phyloP scores from a whole-genome alignment of 2,888 invertebrate species.

The Stenurella melanura region DNA sequence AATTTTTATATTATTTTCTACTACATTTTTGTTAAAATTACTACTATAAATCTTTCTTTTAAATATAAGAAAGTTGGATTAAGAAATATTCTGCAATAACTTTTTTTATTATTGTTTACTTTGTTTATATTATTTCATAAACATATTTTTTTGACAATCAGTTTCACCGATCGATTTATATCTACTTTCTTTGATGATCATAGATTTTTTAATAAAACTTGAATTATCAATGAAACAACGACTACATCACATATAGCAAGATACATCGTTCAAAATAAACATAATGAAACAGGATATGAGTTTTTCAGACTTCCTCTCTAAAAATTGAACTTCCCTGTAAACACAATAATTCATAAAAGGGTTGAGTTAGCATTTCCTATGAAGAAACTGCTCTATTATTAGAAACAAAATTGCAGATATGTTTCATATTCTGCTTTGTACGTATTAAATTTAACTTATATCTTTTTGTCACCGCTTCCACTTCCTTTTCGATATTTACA shows the following conservation, averaged over 20 bases:
- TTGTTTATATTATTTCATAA: too few species aligned
- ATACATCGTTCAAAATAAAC: background rate
- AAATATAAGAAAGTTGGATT: too few species aligned
- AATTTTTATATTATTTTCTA: too few species aligned
- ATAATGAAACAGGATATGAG: background rate
- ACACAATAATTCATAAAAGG: slow-evolving; percentile 3
- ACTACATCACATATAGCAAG: background rate
- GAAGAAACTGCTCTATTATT: background rate
- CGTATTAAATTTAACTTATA: background rate
- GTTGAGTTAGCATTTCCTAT: background rate
- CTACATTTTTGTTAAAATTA: too few species aligned
- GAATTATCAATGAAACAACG: background rate
- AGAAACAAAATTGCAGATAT: background rate
- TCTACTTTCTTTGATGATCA: too few species aligned
- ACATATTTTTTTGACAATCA: too few species aligned
- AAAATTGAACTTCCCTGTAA: slow-evolving; percentile 4
- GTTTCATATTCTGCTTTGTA: background rate
- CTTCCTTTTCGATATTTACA: too few species aligned
- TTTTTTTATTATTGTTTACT: too few species aligned
- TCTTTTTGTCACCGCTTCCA: background rate
- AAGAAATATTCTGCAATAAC: too few species aligned
- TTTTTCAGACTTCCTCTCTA: background rate
- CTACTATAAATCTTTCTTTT: too few species aligned
- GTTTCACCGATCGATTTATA: too few species aligned
- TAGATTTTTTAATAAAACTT: too few species aligned